Evolutionary conservation across 2,888 invertebrate genomes (phyloP), one percentile per base, ranked within the genome.

Genomic region (Marasmarcha lunaedactyla): DNA sequence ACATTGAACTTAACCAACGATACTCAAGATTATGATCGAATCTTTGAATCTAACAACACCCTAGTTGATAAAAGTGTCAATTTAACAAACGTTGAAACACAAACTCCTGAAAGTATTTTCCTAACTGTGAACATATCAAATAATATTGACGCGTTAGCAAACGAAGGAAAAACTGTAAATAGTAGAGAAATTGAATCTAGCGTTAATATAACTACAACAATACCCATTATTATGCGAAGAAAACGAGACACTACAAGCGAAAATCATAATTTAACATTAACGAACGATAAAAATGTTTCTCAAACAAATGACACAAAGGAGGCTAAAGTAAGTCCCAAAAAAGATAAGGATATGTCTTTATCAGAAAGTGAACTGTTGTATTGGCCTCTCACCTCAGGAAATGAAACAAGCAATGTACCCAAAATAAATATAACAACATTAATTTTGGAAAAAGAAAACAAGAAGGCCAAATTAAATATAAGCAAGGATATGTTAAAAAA

Each of bases 131-230:
- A 73, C 44, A 62, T 69, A 47, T 58, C 67, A 26, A 65, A 63
- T 10, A n/a, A 9, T 11, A 3, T 30, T 7, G 30, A 30, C 10
- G n/a, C 4, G 2, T n/a, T n/a, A 9, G 3, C 11, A n/a, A 30
- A 30, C 10, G 20, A 20, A 20, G 20, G 20, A 5, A 57, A 55
- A 48, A 52, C 52, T 27, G 62, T 56, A 39, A 76, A 74, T 37
- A 77, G 72, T 42, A 71, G 76, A 38, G 78, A 78, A 59, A 57
- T 54, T 10, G 78, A 72, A 39, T 60, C 55, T 26, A 50, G 49
- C 25, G 9, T 30, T 13, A 64, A 49, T 37, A 37, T 41, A 7
- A 48, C 42, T 37, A 40, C 37, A 41, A 54, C 51, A 39, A 46
- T 42, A 38, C 42, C 55, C 10, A 36, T 42, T 26, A 48, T 39